Evolutionary conservation across 2,797 vertebrate species (phyloP).

Genomic region (Xenentodon cancila): DNA sequence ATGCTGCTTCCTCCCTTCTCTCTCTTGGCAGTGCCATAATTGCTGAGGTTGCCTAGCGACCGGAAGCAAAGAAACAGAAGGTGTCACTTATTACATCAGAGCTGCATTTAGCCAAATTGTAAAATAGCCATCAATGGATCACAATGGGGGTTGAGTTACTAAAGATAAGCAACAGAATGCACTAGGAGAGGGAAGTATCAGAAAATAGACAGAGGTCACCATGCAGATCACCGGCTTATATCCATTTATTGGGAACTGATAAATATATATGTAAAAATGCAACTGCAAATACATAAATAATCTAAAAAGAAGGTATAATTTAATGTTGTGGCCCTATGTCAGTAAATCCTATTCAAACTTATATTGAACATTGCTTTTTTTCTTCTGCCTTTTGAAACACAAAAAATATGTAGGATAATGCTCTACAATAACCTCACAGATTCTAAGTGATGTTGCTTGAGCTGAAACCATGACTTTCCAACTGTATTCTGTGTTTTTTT

Average conservation of each 20-base stretch:
- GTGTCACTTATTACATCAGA: slow-evolving; percentile 95
- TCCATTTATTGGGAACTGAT: background rate
- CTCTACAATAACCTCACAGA: too few species aligned
- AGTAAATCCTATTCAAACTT: too few species aligned
- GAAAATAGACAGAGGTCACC: slow-evolving; percentile 66
- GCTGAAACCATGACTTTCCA: too few species aligned
- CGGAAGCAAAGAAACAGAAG: slow-evolving; percentile 80
- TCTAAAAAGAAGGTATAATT: background rate
- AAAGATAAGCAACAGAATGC: slow-evolving; percentile 85
- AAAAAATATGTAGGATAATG: too few species aligned
- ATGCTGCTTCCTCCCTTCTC: slow-evolving; percentile 75
- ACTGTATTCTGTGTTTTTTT: too few species aligned
- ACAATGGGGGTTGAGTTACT: slow-evolving; percentile 80
- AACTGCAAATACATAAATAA: background rate
- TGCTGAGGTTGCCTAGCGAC: slow-evolving; percentile 83
- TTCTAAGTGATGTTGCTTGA: too few species aligned
- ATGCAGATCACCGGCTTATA: slow-evolving; percentile 44
- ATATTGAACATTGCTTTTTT: too few species aligned
- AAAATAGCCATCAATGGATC: slow-evolving; percentile 85
- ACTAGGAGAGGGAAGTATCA: slow-evolving; percentile 53
- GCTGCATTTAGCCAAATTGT: slow-evolving; percentile 91
- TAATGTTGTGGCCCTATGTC: background rate
- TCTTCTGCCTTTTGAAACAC: too few species aligned
- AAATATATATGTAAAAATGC: background rate
- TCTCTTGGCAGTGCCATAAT: slow-evolving; percentile 76